Percentiles rank a stretch among this genome's conserved stretches.
phyloP scores from a whole-genome alignment of 2,888 invertebrate genomes.

The Drosophila tanythrix region DNA sequence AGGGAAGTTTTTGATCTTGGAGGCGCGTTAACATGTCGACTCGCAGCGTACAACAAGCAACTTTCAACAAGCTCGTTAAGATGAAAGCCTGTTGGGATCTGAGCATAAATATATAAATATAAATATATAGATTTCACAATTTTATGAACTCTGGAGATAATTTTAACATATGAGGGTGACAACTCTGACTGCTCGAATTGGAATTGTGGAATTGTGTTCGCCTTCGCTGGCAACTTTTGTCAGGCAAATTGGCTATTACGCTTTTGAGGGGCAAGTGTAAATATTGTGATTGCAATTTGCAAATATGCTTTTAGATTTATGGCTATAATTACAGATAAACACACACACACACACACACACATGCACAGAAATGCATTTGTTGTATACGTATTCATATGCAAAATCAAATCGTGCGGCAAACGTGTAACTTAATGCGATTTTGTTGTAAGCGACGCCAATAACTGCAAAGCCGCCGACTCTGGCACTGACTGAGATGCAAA shows the following conservation, averaged over 20 bases:
- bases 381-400: slow-evolving; percentile 44
- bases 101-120: slow-evolving; percentile 13
- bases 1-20: slow-evolving; percentile 49
- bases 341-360: neutral
- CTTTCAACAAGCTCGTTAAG: slow-evolving; percentile 70
- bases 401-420: slow-evolving; percentile 57
- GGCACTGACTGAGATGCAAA: slow-evolving; percentile 17
- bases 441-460: slow-evolving; percentile 60
- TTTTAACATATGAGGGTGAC: neutral
- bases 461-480: slow-evolving; percentile 21
- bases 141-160: neutral
- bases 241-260: slow-evolving; percentile 47
- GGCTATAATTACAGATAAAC: slow-evolving; percentile 68
- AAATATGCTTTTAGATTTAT: slow-evolving; percentile 75
- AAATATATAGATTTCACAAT: slow-evolving; percentile 7
- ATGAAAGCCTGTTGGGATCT: slow-evolving; percentile 12
- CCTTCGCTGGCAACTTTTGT: slow-evolving; percentile 28
- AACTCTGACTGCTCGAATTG: neutral
- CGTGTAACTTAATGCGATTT: slow-evolving; percentile 70
- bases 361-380: neutral
- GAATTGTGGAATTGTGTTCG: slow-evolving; percentile 38
- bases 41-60: slow-evolving; percentile 38
- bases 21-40: slow-evolving; percentile 58
- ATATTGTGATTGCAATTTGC: slow-evolving; percentile 80
- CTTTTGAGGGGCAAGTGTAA: slow-evolving; percentile 64